Evolutionary conservation across 2,888 invertebrate species (phyloP).

Genomic region (Drosophila putrida): DNA sequence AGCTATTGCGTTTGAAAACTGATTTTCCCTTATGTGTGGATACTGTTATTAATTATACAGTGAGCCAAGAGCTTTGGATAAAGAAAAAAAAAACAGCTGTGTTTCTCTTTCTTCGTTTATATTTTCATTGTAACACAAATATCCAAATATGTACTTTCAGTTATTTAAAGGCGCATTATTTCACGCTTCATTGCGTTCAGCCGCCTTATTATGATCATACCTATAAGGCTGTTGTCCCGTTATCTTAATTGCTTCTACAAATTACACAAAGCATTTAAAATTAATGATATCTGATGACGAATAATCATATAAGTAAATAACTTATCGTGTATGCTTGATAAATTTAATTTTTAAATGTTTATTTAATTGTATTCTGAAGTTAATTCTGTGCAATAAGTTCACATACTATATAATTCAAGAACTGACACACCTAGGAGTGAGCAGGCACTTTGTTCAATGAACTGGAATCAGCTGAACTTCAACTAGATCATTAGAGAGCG

Average conservation of each 20-base stretch:
- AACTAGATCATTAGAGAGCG: constrained; percentile 67
- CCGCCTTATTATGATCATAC: not conserved
- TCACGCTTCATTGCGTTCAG: constrained; percentile 40
- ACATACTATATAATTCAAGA: constrained; percentile 1
- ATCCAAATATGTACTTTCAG: constrained; percentile 46
- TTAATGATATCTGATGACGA: not conserved
- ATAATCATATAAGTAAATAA: constrained; percentile 1
- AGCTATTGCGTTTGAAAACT: constrained; percentile 58
- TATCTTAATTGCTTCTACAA: constrained; percentile 40
- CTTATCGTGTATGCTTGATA: not conserved
- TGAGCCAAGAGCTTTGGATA: constrained; percentile 5
- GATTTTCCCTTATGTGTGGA: constrained; percentile 45
- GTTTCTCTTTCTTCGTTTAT: constrained; percentile 25
- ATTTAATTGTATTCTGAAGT: not conserved
- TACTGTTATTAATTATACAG: constrained; percentile 18
- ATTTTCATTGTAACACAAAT: constrained; percentile 26
- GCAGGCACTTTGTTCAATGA: constrained; percentile 63
- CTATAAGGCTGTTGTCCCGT: constrained; percentile 32
- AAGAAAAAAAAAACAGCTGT: not conserved
- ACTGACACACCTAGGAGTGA: constrained; percentile 3
- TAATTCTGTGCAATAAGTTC: constrained; percentile 1
- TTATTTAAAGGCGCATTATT: constrained; percentile 29
- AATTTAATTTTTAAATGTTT: not conserved
- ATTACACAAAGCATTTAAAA: constrained; percentile 1
- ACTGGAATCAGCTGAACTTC: constrained; percentile 65